Evolutionary conservation across 23 tunicate genomes (phyloP), one percentile per base, ranked within the genome.

Genomic region (Ascidia mentula): DNA sequence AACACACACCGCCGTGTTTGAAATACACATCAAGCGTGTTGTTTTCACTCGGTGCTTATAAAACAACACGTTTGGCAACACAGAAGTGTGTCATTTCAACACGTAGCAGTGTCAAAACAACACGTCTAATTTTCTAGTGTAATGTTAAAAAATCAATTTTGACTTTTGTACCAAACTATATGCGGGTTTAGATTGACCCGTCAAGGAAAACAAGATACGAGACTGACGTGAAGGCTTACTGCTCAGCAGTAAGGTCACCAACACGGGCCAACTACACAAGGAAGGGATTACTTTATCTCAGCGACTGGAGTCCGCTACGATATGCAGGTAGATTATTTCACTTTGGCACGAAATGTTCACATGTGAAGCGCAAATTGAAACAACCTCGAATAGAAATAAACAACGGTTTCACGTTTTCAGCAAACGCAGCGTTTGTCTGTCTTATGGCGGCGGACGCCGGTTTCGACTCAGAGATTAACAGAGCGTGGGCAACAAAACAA

Each of bases 301-400:
- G 59, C 32, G 80, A 79, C 15, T 95, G 99, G 99, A 85, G 90
- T 79, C 99, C 99, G 8, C 59, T 95, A 35, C 78, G 99, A 30
- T 95, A 95, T 69, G 72, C 99, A 69, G 89, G 98, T 88, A 42
- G 15, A 15, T 42, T 42, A 9, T 42, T 42, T 42, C 15, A 15
- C 53, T 42, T 15, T 9, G 53, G 15, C 53, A 42, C 53, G 15
- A 42, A 42, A 42, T n/a, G 7, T 53, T 53, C 28, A 53, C 7
- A 53, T 53, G 22, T 9, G 7, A 53, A 3, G 13, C 24, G 22
- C 65, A 6, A 5, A 20, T 9, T 20, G 4, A 5, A 5, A 53
- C 2, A 53, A 9, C 65, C 22, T 3, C 1, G 24, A 9, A 28
- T 9, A 53, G 22, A 15, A 53, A 26, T 20, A 20, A 20, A 5